Evolutionary conservation across 2,888 invertebrate species (phyloP).

Genomic region (Linyphia triangularis): DNA sequence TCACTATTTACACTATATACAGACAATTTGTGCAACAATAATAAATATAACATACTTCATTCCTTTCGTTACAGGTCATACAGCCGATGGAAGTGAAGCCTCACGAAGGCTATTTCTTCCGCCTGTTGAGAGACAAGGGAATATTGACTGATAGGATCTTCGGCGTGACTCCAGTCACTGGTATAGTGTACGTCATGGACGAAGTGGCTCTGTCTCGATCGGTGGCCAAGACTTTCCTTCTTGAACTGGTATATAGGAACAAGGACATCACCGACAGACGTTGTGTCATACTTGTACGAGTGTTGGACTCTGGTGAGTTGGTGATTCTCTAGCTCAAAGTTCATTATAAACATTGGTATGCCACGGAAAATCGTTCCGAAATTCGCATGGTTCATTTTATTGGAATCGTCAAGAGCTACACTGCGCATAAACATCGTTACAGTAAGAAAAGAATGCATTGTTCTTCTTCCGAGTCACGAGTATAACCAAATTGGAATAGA

Average conservation of each 20-base stretch:
- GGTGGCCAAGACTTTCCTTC: background rate
- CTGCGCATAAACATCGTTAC: too few relatives aligned
- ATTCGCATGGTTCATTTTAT: too few relatives aligned
- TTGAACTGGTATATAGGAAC: conserved; percentile 42
- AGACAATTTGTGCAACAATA: too few relatives aligned
- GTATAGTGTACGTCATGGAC: conserved; percentile 61
- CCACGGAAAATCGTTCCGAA: too few relatives aligned
- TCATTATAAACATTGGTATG: background rate
- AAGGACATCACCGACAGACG: conserved; percentile 40
- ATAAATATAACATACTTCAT: background rate
- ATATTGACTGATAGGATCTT: conserved; percentile 7
- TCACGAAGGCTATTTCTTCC: conserved; percentile 63
- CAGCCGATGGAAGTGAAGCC: conserved; percentile 64
- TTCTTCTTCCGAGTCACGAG: too few relatives aligned
- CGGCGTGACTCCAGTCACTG: conserved; percentile 58
- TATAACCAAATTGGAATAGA: too few relatives aligned
- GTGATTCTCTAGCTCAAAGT: background rate
- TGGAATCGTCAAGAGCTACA: too few relatives aligned
- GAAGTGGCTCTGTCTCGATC: conserved; percentile 35
- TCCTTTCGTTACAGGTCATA: conserved; percentile 10
- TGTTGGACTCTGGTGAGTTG: conserved; percentile 46
- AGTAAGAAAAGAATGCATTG: too few relatives aligned
- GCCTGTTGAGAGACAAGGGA: conserved; percentile 30
- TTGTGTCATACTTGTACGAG: conserved; percentile 18
- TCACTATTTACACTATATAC: too few relatives aligned